Percentiles rank a stretch among this genome's conserved stretches.
Evolutionary conservation across 1,140 invertebrate species (phyloP).

Genomic region (Platyscapa corneri): DNA sequence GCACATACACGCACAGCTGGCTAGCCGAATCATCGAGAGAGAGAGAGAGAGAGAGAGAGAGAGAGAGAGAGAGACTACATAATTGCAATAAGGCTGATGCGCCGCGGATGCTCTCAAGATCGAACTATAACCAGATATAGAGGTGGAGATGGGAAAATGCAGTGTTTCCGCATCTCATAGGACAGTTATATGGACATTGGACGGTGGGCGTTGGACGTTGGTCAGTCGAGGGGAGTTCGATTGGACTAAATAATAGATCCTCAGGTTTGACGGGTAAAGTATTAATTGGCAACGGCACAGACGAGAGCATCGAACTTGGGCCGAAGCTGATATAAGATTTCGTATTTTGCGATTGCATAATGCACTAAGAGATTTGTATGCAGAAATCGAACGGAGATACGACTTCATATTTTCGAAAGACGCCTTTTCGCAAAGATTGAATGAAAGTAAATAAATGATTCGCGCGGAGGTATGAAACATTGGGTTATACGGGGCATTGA

Average conservation of each 20-base stretch:
- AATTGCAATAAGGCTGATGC: slow-evolving; percentile 25
- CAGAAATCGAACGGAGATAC: background rate
- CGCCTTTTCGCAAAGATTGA: background rate
- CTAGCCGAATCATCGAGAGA: slow-evolving; percentile 7
- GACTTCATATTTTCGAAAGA: background rate
- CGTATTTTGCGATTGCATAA: background rate
- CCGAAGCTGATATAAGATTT: background rate
- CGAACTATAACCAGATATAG: slow-evolving; percentile 16
- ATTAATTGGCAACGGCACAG: slow-evolving; percentile 2
- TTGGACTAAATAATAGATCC: slow-evolving; percentile 31
- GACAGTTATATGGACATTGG: slow-evolving; percentile 28
- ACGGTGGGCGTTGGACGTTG: background rate
- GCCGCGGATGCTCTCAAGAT: slow-evolving; percentile 41
- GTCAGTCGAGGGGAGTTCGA: slow-evolving; percentile 4
- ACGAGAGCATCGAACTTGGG: background rate
- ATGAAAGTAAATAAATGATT: slow-evolving; percentile 28
- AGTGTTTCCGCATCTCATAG: slow-evolving; percentile 12
- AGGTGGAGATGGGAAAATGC: slow-evolving; percentile 31
- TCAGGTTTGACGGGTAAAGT: background rate
- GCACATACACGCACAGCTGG: background rate
- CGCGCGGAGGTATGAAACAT: background rate
- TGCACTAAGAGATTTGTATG: background rate
- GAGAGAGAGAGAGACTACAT: slow-evolving; percentile 13
- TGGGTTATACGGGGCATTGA: background rate
- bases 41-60: background rate